Conservation (phyloP, 1,140 invertebrate genomes). For the Heliconius hermathena region DNA sequence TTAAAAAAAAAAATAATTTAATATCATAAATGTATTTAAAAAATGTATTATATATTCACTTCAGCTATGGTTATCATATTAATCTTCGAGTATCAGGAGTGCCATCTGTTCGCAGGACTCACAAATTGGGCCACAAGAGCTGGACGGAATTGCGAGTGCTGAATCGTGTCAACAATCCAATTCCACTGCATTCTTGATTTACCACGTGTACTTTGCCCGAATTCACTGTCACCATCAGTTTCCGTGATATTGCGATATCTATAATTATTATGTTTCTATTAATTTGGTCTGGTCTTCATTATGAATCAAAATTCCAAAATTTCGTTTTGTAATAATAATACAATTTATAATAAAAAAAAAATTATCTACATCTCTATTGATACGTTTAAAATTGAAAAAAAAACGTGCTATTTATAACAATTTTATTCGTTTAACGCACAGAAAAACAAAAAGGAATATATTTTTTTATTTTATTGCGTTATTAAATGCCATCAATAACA, state of each 20-base stretch:
- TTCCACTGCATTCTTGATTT: constrained; percentile 14
- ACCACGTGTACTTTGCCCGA: background rate
- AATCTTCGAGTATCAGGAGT: constrained; percentile 27
- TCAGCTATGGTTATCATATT: constrained; percentile 10
- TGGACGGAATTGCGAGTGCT: constrained; percentile 46
- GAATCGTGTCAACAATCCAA: constrained; percentile 39
- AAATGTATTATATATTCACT: background rate
- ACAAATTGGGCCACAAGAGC: constrained; percentile 55
- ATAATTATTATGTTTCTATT: background rate
- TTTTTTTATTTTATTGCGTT: too few relatives aligned
- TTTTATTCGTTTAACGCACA: too few relatives aligned
- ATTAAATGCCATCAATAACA: too few relatives aligned
- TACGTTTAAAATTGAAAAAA: too few relatives aligned
- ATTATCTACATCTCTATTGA: too few relatives aligned
- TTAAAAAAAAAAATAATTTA: too few relatives aligned
- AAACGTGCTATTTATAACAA: too few relatives aligned
- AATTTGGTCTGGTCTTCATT: background rate
- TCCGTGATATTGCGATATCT: background rate
- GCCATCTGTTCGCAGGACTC: constrained; percentile 44
- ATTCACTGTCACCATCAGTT: constrained; percentile 11
- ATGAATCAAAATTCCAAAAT: too few relatives aligned
- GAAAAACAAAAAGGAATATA: too few relatives aligned
- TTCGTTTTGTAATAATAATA: too few relatives aligned
- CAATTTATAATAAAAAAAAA: too few relatives aligned
- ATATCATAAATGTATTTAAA: too few relatives aligned